phyloP scores from a whole-genome alignment of 2,888 invertebrate genomes.

The Meteorus cinctellus region DNA sequence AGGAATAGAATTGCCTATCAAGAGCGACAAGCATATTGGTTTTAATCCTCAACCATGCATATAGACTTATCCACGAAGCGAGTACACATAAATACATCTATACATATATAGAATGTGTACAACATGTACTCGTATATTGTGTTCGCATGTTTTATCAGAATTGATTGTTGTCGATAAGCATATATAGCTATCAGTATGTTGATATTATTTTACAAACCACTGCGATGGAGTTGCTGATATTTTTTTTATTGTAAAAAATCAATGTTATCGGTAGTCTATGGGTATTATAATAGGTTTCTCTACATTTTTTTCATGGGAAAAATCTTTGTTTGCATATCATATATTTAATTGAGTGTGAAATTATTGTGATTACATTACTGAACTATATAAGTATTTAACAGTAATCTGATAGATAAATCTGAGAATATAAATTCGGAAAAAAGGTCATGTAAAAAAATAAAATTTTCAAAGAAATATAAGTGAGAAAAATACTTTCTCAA shows the following conservation, averaged over 20 bases:
- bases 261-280: not conserved
- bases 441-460: too few species aligned
- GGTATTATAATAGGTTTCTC: too few species aligned
- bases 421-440: too few species aligned
- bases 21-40: conserved; percentile 7
- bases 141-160: not conserved
- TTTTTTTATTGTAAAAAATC: not conserved
- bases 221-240: conserved; percentile 31
- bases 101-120: too few species aligned
- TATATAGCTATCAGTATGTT: not conserved
- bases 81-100: too few species aligned
- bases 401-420: too few species aligned
- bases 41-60: not conserved
- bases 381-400: too few species aligned
- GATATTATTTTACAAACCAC: not conserved
- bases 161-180: not conserved
- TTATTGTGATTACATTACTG: too few species aligned
- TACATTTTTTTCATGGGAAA: not conserved
- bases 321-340: not conserved
- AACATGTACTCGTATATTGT: not conserved
- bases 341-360: not conserved
- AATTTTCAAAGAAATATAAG: too few species aligned
- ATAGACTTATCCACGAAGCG: not conserved
- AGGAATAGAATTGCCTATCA: conserved; percentile 1
- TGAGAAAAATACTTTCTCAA: too few species aligned